phyloP scores from a whole-genome alignment of 2,113 vertebrate species.

The Geococcyx californianus region DNA sequence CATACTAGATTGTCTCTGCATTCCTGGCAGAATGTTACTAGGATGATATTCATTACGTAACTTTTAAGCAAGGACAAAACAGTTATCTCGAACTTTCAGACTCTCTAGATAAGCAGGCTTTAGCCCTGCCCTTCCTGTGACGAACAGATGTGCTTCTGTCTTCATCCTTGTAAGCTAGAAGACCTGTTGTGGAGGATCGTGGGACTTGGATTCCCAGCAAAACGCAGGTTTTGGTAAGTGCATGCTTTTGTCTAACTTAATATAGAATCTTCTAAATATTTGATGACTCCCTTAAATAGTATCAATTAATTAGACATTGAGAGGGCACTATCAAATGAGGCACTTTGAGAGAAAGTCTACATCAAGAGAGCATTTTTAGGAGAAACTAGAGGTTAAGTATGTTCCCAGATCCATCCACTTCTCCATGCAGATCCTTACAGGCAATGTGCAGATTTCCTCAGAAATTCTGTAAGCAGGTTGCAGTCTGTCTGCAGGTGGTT shows the following conservation, averaged over 20 bases:
- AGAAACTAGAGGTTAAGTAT: not conserved
- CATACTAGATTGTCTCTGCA: not conserved
- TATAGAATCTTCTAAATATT: not conserved
- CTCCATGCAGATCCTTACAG: not conserved
- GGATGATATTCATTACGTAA: not conserved
- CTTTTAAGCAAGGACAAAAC: not conserved
- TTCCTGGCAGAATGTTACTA: not conserved
- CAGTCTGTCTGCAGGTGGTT: not conserved
- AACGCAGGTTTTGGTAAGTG: conserved; percentile 21
- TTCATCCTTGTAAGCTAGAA: not conserved
- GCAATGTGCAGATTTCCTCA: not conserved
- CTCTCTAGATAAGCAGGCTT: conserved; percentile 40
- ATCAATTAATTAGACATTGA: not conserved
- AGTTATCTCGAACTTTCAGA: conserved; percentile 37
- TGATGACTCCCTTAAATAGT: not conserved
- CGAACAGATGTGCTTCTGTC: not conserved
- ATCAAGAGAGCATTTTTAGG: not conserved
- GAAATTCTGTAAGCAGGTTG: not conserved
- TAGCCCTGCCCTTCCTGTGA: conserved; percentile 59
- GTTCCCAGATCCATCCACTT: not conserved
- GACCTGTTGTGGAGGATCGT: not conserved
- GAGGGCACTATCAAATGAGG: not conserved
- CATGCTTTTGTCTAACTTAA: not conserved
- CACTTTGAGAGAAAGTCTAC: not conserved
- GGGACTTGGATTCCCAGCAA: not conserved